These are phyloP conservation scores for Hermetia illucens DNA, from an alignment of 1,140 invertebrate genomes.

Conservation along the genomic window DNA sequence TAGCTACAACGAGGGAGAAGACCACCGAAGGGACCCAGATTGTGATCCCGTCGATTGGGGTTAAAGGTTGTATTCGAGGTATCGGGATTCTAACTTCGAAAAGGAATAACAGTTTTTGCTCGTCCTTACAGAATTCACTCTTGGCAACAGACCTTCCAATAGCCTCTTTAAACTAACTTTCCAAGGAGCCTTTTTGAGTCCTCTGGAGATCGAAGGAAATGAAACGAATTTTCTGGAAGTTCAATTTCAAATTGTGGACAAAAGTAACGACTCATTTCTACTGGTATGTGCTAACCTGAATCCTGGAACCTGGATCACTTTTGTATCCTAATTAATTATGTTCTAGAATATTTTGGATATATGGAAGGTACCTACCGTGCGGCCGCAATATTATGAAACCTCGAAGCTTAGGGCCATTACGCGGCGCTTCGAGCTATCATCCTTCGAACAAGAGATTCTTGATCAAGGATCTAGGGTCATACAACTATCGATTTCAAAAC, in stretches of 20 bases:
- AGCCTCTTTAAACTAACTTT: neutral
- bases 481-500: neutral
- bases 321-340: too few relatives aligned
- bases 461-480: neutral
- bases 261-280: conserved; percentile 21
- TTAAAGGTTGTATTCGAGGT: conserved; percentile 2
- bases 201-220: too few relatives aligned
- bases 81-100: neutral
- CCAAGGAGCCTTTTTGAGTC: neutral
- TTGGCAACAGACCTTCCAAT: neutral
- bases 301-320: too few relatives aligned
- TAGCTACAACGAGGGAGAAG: conserved; percentile 1
- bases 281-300: neutral
- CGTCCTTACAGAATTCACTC: neutral
- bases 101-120: neutral
- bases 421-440: neutral
- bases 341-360: neutral
- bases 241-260: conserved; percentile 17
- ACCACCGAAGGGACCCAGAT: neutral
- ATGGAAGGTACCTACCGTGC: neutral
- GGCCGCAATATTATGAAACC: neutral
- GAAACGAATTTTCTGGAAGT: neutral
- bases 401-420: neutral
- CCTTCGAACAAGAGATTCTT: too few relatives aligned
- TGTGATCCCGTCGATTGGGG: neutral